Evolutionary conservation across 2,797 vertebrate species (phyloP).

Genomic region (Ptychobarbus kaznakovi): DNA sequence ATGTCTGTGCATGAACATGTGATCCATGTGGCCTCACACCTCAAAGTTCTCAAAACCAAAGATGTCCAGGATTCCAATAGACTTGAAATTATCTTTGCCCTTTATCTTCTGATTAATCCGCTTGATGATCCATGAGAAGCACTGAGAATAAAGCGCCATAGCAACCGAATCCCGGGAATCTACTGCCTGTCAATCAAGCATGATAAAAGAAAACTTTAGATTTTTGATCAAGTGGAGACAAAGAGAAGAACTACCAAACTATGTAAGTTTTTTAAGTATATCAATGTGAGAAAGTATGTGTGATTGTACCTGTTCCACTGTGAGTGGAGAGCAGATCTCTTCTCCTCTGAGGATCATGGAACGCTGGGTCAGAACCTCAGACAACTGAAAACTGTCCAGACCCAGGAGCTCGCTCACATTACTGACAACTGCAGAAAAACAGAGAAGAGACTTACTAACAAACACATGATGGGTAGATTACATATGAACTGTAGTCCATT

Average conservation of each 20-base stretch:
- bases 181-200: slow-evolving; percentile 78
- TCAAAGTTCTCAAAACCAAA: slow-evolving; percentile 96
- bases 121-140: slow-evolving; percentile 94
- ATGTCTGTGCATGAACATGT: not conserved
- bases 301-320: slow-evolving; percentile 86
- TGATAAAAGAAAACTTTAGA: not conserved
- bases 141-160: slow-evolving; percentile 94
- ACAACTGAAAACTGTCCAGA: slow-evolving; percentile 89
- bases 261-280: slow-evolving; percentile 7
- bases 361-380: slow-evolving; percentile 91
- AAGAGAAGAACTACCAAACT: not conserved
- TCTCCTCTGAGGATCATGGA: slow-evolving; percentile 94
- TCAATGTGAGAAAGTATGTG: not conserved
- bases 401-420: slow-evolving; percentile 89
- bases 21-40: slow-evolving; percentile 69
- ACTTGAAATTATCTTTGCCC: slow-evolving; percentile 94
- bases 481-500: not conserved
- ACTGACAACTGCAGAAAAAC: slow-evolving; percentile 77
- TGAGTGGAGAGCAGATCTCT: slow-evolving; percentile 93
- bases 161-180: slow-evolving; percentile 92
- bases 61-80: slow-evolving; percentile 93
- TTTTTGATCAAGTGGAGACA: not conserved
- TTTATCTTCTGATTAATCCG: slow-evolving; percentile 91
- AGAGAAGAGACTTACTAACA: not conserved
- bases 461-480: not conserved